Base-by-base conservation (phyloP, 2,113 vertebrate genomes). In the Vulpes vulpes region DNA sequence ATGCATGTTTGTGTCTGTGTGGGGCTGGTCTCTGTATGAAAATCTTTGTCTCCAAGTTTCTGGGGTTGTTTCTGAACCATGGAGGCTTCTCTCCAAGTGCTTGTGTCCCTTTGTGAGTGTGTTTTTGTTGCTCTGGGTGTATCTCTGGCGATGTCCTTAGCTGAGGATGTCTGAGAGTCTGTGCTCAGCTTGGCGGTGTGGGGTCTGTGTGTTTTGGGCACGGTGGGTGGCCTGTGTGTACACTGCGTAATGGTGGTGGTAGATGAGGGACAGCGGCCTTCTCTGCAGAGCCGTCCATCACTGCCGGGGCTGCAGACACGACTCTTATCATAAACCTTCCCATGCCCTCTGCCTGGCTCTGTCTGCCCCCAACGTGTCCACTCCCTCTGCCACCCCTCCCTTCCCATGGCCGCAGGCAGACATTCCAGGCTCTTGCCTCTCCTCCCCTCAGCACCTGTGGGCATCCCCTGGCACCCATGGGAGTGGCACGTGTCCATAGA, bases 261-360 rank as follows among this genome's bases (percentile, higher is more conserved):
- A 20, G n/a, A 5, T 35, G 51, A 71, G 51, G 65, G 92, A 12
- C 0, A 0, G 6, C 1, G 9, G 43, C 69, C 76, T 79, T 60
- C 95, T 92, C 86, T 95, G 79, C 83, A 96, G 96, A 73, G 95
- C 10, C 5, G 93, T 89, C 91, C 73, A 22, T 97, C 82, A 4
- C 90, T 82, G 5, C 92, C 9, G 86, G 89, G 97, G 65, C 60
- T 95, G 3, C 3, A 94, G 97, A 76, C 95, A 74, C 7, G 96
- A 69, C 91, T 98, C 94, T 91, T 92, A n/a, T 64, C 74, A 82
- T 60, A 96, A 98, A 98, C 85, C 94, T 86, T 97, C 57, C 3
- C 0, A 2, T 87, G 95, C 82, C 92, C 83, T 97, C 65, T 22
- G 53, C 89, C 91, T 64, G 79, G 10, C 80, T 82, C 59, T 81